Base-by-base conservation (phyloP, 2,113 vertebrate species). In the Dascyllus trimaculatus region DNA sequence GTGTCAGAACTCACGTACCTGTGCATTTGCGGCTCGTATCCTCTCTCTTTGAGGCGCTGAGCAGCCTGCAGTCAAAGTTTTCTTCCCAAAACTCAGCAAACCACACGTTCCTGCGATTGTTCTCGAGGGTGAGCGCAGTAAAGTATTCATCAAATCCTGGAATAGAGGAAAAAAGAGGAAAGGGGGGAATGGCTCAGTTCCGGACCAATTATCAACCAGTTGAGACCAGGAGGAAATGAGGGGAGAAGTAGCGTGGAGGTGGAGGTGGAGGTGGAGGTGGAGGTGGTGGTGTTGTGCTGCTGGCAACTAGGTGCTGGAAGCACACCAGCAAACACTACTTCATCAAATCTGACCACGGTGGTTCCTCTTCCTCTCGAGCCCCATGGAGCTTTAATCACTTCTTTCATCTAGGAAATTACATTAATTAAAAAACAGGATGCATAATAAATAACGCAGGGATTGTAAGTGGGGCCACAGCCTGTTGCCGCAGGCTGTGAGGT, bases 21-120 rank as follows among this genome's bases (percentile, higher is more conserved):
- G 94, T 95, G 85, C 94, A 95, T 73, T 95, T 95, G 3, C 93
- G 90, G 57, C 91, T 94, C 18, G 88, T 90, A 26, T 95, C 94
- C 68, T 95, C 93, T 80, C 87, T 92, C 83, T 95, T 94, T 14
- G 93, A 92, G 57, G 91, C 80, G 32, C 94, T 93, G 76, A 94
- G 89, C 29, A 94, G 89, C 66, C 92, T 79, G 81, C 94, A 95
- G 92, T 95, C 86, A 78, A 95, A 95, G 89, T 95, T 94, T 71
- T 95, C 94, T 71, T 95, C 94, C 94, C 94, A 95, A 61, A 93
- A 95, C 81, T 95, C 94, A 0, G 94, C 94, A 75, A 95, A 95
- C 94, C 94, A 95, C 82, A 94, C 94, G 48, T 95, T 95, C 63
- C 94, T 89, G 57, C 94, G 92, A 75, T 95, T 95, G 84, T 94